phyloP scores from a whole-genome alignment of 1,140 invertebrate genomes.

The Trichoplusia ni region DNA sequence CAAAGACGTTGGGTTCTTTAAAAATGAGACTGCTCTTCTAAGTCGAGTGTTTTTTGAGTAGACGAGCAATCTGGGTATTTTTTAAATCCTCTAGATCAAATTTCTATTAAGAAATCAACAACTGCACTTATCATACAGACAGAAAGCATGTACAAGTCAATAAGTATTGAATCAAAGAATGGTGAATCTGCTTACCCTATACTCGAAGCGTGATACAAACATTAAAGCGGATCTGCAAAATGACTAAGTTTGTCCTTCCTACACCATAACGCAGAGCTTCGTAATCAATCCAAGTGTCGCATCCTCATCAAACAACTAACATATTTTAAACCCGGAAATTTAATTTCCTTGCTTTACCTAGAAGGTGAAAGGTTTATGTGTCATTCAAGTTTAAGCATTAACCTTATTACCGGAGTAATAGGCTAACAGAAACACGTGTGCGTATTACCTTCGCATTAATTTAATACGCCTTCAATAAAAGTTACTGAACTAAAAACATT shows the following conservation, averaged over 20 bases:
- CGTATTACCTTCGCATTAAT: not conserved
- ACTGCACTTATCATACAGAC: too few relatives aligned
- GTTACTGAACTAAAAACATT: conserved; percentile 34
- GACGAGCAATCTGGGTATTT: too few relatives aligned
- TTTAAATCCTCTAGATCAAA: too few relatives aligned
- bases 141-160: too few relatives aligned
- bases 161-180: too few relatives aligned
- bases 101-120: too few relatives aligned
- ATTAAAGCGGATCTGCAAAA: not conserved
- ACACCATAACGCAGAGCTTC: not conserved
- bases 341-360: not conserved
- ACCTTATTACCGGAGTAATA: not conserved
- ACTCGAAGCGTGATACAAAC: too few relatives aligned
- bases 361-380: not conserved
- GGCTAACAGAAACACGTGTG: not conserved
- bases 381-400: conserved; percentile 6
- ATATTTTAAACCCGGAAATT: conserved; percentile 17
- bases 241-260: not conserved
- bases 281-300: conserved; percentile 14
- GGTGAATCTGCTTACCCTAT: too few relatives aligned
- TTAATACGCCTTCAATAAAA: conserved; percentile 29
- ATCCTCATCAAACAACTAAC: conserved; percentile 18
- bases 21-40: too few relatives aligned
- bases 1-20: too few relatives aligned
- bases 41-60: too few relatives aligned